Conservation (phyloP, 2,797 vertebrate genomes). For the Xiphophorus birchmanni region DNA sequence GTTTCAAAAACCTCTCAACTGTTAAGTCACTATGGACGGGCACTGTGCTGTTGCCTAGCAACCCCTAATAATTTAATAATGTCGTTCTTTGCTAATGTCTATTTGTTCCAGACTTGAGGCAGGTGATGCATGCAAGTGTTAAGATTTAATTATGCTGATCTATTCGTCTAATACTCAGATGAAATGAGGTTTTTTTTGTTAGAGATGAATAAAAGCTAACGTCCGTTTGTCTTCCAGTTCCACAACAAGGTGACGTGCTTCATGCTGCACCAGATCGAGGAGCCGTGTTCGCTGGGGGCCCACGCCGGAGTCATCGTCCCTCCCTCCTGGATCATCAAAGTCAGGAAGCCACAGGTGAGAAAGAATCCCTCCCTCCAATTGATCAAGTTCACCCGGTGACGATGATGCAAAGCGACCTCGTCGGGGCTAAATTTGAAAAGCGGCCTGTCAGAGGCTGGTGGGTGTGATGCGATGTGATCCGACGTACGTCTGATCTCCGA, state of each 20-base stretch:
- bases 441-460: constrained; percentile 24
- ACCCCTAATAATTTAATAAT: background rate
- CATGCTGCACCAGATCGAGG: constrained; percentile 99
- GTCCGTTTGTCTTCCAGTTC: constrained; percentile 80
- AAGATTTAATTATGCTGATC: background rate
- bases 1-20: too few species aligned
- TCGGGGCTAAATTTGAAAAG: constrained; percentile 59
- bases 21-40: too few species aligned
- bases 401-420: constrained; percentile 43
- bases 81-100: background rate
- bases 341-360: constrained; percentile 97
- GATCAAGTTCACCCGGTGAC: constrained; percentile 46
- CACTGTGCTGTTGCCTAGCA: too few species aligned
- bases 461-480: constrained; percentile 45
- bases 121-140: background rate
- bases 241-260: constrained; percentile 99
- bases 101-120: background rate
- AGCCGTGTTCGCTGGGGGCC: constrained; percentile 95
- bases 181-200: background rate
- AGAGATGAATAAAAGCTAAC: background rate
- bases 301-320: constrained; percentile 97
- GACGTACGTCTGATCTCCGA: constrained; percentile 55
- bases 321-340: constrained; percentile 99
- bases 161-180: background rate
- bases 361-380: constrained; percentile 26